Conservation (phyloP, 1,140 invertebrate species). For the Cepaea nemoralis region DNA sequence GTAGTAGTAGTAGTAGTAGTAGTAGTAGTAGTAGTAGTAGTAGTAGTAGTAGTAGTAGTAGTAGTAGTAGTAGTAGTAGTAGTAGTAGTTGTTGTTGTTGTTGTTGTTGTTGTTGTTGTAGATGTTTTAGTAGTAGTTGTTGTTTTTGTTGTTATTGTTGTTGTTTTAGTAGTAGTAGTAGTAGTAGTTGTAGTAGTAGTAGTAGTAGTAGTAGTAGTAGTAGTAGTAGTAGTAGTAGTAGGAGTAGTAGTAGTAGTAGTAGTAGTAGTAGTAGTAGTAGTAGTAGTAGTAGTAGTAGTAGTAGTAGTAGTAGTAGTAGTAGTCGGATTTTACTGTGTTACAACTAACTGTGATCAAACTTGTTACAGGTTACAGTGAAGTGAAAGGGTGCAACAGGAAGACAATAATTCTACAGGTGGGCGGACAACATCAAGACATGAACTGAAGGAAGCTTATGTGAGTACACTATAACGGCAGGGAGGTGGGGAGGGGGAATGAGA, state of each 20-base stretch:
- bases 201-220: background rate
- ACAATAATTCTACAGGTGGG: too few relatives aligned
- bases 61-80: background rate
- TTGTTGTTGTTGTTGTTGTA: background rate
- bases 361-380: too few relatives aligned
- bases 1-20: background rate
- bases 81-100: background rate
- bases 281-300: background rate
- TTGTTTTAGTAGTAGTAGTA: background rate
- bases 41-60: constrained; percentile 1
- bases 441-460: too few relatives aligned
- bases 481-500: too few relatives aligned
- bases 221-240: background rate
- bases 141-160: background rate
- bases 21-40: background rate
- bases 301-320: background rate
- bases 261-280: background rate
- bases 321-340: too few relatives aligned
- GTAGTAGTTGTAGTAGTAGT: background rate
- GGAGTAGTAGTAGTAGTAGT: background rate
- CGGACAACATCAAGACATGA: too few relatives aligned
- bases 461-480: too few relatives aligned
- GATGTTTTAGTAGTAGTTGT: background rate
- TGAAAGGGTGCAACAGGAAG: too few relatives aligned
- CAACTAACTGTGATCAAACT: too few relatives aligned